Evolutionary conservation across 2,888 invertebrate genomes (phyloP).

Genomic region (Cryptophagus acutangulus): DNA sequence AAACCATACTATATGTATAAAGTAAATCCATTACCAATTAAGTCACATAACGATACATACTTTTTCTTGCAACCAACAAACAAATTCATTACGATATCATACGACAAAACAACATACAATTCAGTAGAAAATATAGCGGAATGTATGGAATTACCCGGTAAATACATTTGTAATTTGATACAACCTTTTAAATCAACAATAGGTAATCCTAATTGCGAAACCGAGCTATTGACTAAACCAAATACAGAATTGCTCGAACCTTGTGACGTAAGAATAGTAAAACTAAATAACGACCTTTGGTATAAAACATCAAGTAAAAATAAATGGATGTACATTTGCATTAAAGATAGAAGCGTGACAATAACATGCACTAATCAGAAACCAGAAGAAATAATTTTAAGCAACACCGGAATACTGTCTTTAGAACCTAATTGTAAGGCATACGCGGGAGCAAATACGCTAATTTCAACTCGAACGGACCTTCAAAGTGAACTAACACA

Average conservation of each 20-base stretch:
- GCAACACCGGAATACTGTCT: too few species aligned
- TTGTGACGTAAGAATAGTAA: constrained; percentile 9
- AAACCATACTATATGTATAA: constrained; percentile 7
- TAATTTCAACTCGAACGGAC: too few species aligned
- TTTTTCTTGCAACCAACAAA: constrained; percentile 10
- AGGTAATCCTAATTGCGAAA: constrained; percentile 14
- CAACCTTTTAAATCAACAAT: constrained; percentile 11
- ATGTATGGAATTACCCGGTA: constrained; percentile 3
- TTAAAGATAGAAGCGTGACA: too few species aligned
- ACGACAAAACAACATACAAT: constrained; percentile 9
- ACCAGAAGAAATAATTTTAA: too few species aligned
- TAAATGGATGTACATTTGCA: too few species aligned
- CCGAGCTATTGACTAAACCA: constrained; percentile 5
- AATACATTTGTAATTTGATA: not conserved
- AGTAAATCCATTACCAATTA: constrained; percentile 12
- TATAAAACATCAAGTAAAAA: too few species aligned
- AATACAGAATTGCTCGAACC: not conserved
- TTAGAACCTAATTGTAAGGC: too few species aligned
- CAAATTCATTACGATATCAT: constrained; percentile 14
- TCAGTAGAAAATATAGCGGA: constrained; percentile 5
- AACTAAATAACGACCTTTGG: not conserved
- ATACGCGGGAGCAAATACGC: too few species aligned
- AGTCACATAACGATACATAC: constrained; percentile 1
- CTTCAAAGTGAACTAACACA: too few species aligned
- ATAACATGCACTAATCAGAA: too few species aligned